phyloP scores from a whole-genome alignment of 2,888 invertebrate species.

The Andrena marginata region DNA sequence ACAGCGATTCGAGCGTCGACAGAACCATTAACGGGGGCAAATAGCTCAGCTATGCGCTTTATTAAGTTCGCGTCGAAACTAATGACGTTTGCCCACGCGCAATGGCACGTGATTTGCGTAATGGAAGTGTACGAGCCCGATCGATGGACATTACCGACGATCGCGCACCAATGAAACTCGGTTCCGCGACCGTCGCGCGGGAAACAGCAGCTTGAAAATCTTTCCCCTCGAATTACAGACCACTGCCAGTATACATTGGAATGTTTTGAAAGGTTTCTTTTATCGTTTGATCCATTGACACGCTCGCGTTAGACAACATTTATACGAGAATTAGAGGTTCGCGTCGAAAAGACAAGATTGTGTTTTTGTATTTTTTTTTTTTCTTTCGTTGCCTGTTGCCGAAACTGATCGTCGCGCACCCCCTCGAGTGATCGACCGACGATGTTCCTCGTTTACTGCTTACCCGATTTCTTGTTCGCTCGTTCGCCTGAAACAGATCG shows the following conservation, averaged over 20 bases:
- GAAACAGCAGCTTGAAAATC: neutral
- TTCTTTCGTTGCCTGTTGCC: conserved; percentile 70
- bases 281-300: conserved; percentile 9
- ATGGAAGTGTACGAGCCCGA: conserved; percentile 21
- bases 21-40: conserved; percentile 23
- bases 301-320: conserved; percentile 41
- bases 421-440: conserved; percentile 47
- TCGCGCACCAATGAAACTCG: neutral
- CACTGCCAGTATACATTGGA: conserved; percentile 26
- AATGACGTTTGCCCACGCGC: conserved; percentile 64
- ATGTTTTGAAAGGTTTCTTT: conserved; percentile 16
- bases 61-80: conserved; percentile 29
- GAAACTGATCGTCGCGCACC: conserved; percentile 51
- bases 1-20: conserved; percentile 32
- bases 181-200: conserved; percentile 9
- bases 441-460: conserved; percentile 77
- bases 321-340: conserved; percentile 44
- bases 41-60: conserved; percentile 4
- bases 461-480: conserved; percentile 83
- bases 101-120: conserved; percentile 56
- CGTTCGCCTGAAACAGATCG: conserved; percentile 78
- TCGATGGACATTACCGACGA: conserved; percentile 41
- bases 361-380: conserved; percentile 30
- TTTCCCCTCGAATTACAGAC: conserved; percentile 18
- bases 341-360: conserved; percentile 63